phyloP scores from a whole-genome alignment of 2,888 invertebrate species.

The Zhuqinia jingwanae region DNA sequence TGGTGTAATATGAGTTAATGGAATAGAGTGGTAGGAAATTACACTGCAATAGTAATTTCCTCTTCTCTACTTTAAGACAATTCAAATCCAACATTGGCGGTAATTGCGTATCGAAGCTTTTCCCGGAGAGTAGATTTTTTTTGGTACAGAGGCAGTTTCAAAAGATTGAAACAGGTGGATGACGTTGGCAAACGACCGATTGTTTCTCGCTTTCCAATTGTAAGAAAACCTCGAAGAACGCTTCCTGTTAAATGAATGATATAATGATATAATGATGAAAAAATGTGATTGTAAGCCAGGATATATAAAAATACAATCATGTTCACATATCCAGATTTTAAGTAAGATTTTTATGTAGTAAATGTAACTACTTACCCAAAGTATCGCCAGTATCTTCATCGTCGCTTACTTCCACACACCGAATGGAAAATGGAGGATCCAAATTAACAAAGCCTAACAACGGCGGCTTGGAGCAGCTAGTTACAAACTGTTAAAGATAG shows the following conservation, averaged over 20 bases:
- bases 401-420: slow-evolving; percentile 99
- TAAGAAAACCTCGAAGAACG: slow-evolving; percentile 98
- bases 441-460: slow-evolving; percentile 97
- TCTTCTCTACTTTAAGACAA: slow-evolving; percentile 93
- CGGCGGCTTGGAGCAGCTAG: slow-evolving; percentile 98
- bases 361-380: slow-evolving; percentile 87
- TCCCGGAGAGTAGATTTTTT: slow-evolving; percentile 96
- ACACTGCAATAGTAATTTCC: too few species aligned
- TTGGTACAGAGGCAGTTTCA: slow-evolving; percentile 99
- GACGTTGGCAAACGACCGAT: slow-evolving; percentile 98
- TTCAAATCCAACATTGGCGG: slow-evolving; percentile 99
- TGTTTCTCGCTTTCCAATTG: slow-evolving; percentile 96
- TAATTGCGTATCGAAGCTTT: slow-evolving; percentile 98
- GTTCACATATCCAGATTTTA: too few species aligned
- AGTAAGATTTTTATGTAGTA: too few species aligned
- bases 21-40: background rate
- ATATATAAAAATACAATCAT: too few species aligned
- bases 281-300: too few species aligned
- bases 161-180: slow-evolving; percentile 98
- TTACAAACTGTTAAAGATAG: slow-evolving; percentile 86
- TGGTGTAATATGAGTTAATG: background rate
- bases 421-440: slow-evolving; percentile 98
- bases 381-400: slow-evolving; percentile 96
- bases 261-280: background rate
- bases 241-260: slow-evolving; percentile 86